These are phyloP conservation scores for Amniataba percoides DNA, from an alignment of 2,797 vertebrate species.

Conservation along the genomic window DNA sequence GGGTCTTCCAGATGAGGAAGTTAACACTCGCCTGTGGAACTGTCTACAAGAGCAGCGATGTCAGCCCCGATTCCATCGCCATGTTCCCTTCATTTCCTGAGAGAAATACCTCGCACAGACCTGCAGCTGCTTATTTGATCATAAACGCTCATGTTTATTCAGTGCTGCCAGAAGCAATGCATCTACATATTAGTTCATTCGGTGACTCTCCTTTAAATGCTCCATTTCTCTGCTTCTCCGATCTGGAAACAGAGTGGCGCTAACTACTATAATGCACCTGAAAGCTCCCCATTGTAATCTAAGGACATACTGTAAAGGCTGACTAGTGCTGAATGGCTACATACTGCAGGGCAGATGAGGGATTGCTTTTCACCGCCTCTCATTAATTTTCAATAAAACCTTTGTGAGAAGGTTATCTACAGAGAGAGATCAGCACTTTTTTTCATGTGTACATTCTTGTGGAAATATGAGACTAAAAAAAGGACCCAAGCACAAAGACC, in stretches of 20 bases:
- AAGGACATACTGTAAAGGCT: slow-evolving; percentile 55
- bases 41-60: slow-evolving; percentile 52
- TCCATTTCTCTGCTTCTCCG: slow-evolving; percentile 30
- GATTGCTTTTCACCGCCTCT: slow-evolving; percentile 74
- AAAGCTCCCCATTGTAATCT: slow-evolving; percentile 66
- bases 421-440: slow-evolving; percentile 76
- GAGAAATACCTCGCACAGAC: slow-evolving; percentile 76
- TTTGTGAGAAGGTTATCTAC: slow-evolving; percentile 73
- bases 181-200: slow-evolving; percentile 69
- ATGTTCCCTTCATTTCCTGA: slow-evolving; percentile 66
- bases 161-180: slow-evolving; percentile 71
- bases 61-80: slow-evolving; percentile 65
- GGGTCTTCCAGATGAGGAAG: slow-evolving; percentile 50
- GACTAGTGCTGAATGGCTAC: slow-evolving; percentile 66
- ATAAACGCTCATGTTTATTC: slow-evolving; percentile 84
- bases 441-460: slow-evolving; percentile 55
- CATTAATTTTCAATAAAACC: slow-evolving; percentile 80
- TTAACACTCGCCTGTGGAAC: slow-evolving; percentile 45
- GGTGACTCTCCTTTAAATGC: slow-evolving; percentile 42
- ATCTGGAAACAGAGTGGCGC: slow-evolving; percentile 43
- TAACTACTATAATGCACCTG: slow-evolving; percentile 62
- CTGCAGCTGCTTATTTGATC: slow-evolving; percentile 81
- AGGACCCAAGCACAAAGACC: slow-evolving; percentile 50
- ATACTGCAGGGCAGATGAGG: slow-evolving; percentile 69
- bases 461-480: slow-evolving; percentile 63